These are phyloP conservation scores for Sakesphorus luctuosus DNA, from an alignment of 2,113 vertebrate genomes.

Conservation along the genomic window DNA sequence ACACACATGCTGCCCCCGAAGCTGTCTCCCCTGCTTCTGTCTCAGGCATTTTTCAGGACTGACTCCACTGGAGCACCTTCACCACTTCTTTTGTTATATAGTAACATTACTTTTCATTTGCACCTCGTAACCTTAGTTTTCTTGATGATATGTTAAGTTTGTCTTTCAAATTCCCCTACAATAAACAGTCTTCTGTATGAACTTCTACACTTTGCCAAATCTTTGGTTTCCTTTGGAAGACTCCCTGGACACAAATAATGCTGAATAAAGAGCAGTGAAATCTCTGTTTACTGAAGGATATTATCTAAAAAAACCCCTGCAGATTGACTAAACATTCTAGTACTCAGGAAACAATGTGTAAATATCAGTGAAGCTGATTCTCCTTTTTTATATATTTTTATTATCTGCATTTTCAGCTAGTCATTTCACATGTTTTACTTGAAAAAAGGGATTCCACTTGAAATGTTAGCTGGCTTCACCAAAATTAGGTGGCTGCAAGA, in stretches of 20 bases:
- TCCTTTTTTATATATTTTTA: not conserved
- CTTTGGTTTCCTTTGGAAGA: not conserved
- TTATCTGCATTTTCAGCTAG: not conserved
- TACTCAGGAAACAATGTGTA: not conserved
- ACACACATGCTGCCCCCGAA: not conserved
- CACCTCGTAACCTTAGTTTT: not conserved
- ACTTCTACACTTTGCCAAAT: not conserved
- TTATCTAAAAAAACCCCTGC: not conserved
- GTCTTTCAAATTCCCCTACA: not conserved
- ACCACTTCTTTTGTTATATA: not conserved
- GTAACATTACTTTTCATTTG: not conserved
- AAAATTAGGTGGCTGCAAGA: not conserved
- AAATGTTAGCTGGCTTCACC: not conserved
- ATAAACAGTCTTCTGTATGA: not conserved
- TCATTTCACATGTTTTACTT: not conserved
- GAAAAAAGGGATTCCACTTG: not conserved
- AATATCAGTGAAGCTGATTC: not conserved
- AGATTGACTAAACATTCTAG: not conserved
- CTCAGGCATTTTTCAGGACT: not conserved
- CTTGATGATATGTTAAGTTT: not conserved
- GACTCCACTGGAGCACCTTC: not conserved
- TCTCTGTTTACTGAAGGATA: not conserved
- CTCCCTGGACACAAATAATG: not conserved
- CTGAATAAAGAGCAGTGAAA: not conserved
- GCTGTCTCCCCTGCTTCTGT: not conserved